These are phyloP conservation scores for Orgyia antiqua DNA, from an alignment of 2,888 invertebrate species.

Conservation along the genomic window DNA sequence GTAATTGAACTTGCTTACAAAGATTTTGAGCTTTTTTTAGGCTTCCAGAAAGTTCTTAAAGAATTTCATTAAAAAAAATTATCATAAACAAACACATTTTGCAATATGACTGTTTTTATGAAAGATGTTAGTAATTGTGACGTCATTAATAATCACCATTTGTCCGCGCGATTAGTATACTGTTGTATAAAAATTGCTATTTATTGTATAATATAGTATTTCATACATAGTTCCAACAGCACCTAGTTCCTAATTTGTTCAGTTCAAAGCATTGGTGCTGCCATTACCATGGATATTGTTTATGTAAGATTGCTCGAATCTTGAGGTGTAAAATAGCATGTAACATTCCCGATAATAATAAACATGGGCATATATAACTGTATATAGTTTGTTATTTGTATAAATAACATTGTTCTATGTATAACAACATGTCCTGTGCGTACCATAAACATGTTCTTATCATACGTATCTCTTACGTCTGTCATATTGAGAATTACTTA, in stretches of 20 bases:
- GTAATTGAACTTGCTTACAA: no score
- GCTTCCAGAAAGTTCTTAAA: no score
- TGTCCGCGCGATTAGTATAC: no score
- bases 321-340: constrained; percentile 8
- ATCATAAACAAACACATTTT: no score
- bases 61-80: no score
- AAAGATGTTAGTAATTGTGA: no score
- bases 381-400: constrained; percentile 9
- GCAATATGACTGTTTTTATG: no score
- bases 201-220: constrained; percentile 21
- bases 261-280: constrained; percentile 49
- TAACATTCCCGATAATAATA: not conserved
- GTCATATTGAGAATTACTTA: constrained; percentile 3
- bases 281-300: constrained; percentile 26
- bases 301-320: constrained; percentile 16
- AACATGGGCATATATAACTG: not conserved
- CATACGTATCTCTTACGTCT: constrained; percentile 3
- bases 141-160: no score
- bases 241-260: constrained; percentile 50
- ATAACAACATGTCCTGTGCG: not conserved
- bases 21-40: no score
- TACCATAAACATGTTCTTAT: constrained; percentile 3
- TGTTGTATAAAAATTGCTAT: constrained; percentile 28
- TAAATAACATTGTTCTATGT: constrained; percentile 4
- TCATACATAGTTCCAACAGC: constrained; percentile 18